A percentile compares a stretch with the other conserved stretches of the same genome.
phyloP scores from a whole-genome alignment of 2,888 invertebrate genomes.

The Ashinkailepas kermadecensis region DNA sequence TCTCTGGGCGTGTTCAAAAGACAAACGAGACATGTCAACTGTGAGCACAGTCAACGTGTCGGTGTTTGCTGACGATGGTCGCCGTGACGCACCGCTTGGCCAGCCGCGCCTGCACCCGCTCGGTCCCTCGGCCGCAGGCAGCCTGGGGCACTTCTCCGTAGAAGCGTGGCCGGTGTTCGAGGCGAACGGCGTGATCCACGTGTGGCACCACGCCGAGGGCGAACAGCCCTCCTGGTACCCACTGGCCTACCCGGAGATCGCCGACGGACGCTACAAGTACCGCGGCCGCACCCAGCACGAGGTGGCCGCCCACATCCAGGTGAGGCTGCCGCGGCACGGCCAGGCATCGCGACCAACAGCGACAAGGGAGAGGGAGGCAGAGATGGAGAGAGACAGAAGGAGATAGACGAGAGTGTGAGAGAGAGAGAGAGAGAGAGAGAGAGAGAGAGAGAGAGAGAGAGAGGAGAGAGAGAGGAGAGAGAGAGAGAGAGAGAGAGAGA shows the following conservation, averaged over 20 bases:
- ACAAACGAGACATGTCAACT: too few species aligned
- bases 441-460: too few species aligned
- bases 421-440: too few species aligned
- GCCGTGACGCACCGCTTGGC: too few species aligned
- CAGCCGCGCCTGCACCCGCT: neutral
- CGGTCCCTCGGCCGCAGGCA: neutral
- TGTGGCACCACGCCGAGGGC: conserved; percentile 34
- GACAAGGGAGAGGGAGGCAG: neutral
- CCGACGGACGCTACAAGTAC: conserved; percentile 28
- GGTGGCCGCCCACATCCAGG: conserved; percentile 33
- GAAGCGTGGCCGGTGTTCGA: conserved; percentile 30
- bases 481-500: too few species aligned
- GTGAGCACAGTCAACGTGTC: too few species aligned
- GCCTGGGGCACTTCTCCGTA: conserved; percentile 25
- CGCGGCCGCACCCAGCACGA: conserved; percentile 32
- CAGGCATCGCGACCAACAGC: neutral
- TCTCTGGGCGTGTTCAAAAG: too few species aligned
- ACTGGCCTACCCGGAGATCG: conserved; percentile 26
- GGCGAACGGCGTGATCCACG: conserved; percentile 33
- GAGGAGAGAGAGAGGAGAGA: too few species aligned
- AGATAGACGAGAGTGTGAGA: too few species aligned
- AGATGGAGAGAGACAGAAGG: neutral
- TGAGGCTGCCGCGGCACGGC: neutral
- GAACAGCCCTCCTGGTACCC: conserved; percentile 31
- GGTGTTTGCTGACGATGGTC: too few species aligned